Conservation (phyloP, 2,113 vertebrate genomes). For the Toxotes jaculatrix region DNA sequence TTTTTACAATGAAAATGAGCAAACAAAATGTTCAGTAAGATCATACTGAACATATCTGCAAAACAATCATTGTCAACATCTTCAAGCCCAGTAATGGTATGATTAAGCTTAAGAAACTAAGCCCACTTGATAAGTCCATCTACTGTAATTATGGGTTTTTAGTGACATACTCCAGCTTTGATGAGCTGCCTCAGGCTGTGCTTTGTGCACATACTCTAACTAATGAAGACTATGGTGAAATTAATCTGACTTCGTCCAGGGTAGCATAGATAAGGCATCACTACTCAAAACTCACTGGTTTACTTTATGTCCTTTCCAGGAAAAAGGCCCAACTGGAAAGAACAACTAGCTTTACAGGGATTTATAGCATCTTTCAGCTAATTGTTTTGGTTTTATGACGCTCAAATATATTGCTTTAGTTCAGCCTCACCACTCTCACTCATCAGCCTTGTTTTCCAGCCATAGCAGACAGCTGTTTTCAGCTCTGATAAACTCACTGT, state of each 20-base stretch:
- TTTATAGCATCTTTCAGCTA: background rate
- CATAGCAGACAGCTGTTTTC: background rate
- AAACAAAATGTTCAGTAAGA: background rate
- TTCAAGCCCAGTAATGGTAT: background rate
- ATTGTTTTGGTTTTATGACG: background rate
- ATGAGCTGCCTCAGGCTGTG: background rate
- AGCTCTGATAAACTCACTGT: background rate
- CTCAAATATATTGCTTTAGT: background rate
- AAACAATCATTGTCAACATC: background rate
- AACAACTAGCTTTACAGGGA: background rate
- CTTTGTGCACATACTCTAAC: background rate
- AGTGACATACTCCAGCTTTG: no score
- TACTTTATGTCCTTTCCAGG: background rate
- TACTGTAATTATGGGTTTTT: background rate
- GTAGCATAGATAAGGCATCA: background rate
- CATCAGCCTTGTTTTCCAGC: background rate
- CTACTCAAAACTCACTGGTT: conserved; percentile 7
- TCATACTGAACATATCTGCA: background rate
- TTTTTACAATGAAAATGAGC: background rate
- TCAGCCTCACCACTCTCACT: background rate
- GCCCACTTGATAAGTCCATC: background rate
- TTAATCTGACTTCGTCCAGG: background rate
- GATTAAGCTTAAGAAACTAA: background rate
- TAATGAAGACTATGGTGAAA: conserved; percentile 8
- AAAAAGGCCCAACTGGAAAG: background rate